phyloP scores from a whole-genome alignment of 2,888 invertebrate genomes.

The Acronicta aceris region DNA sequence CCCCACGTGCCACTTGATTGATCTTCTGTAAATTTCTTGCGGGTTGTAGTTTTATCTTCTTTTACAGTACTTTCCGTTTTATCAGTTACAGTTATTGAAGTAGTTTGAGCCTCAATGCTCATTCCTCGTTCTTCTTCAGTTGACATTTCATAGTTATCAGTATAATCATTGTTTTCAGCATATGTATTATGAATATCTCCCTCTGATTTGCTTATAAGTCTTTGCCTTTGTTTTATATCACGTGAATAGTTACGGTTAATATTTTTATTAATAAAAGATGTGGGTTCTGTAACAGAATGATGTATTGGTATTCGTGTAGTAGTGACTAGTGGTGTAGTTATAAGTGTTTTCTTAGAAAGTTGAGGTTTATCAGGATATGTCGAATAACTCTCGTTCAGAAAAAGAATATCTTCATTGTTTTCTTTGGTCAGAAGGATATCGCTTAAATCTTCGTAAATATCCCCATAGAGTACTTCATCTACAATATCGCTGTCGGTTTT shows the following conservation, averaged over 20 bases:
- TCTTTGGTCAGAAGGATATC: constrained; percentile 1
- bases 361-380: not conserved
- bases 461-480: constrained; percentile 31
- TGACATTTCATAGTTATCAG: constrained; percentile 35
- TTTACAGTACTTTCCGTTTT: not conserved
- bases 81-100: not conserved
- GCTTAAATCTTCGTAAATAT: constrained; percentile 17
- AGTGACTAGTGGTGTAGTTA: not conserved
- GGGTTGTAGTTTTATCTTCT: not conserved
- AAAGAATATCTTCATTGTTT: not conserved
- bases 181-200: not conserved
- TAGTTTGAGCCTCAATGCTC: constrained; percentile 12
- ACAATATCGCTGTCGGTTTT: not conserved
- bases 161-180: constrained; percentile 9
- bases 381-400: not conserved
- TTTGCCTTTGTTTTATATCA: not conserved
- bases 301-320: not conserved
- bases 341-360: not conserved
- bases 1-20: not conserved
- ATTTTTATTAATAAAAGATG: not conserved
- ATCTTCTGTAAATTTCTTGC: not conserved
- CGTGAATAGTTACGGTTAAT: not conserved
- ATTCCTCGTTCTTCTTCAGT: constrained; percentile 1
- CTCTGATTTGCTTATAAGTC: not conserved
- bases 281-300: not conserved